Evolutionary conservation across 2,113 vertebrate genomes (phyloP), one percentile per base, ranked within the genome.

Genomic region (Megaceryle maxima): DNA sequence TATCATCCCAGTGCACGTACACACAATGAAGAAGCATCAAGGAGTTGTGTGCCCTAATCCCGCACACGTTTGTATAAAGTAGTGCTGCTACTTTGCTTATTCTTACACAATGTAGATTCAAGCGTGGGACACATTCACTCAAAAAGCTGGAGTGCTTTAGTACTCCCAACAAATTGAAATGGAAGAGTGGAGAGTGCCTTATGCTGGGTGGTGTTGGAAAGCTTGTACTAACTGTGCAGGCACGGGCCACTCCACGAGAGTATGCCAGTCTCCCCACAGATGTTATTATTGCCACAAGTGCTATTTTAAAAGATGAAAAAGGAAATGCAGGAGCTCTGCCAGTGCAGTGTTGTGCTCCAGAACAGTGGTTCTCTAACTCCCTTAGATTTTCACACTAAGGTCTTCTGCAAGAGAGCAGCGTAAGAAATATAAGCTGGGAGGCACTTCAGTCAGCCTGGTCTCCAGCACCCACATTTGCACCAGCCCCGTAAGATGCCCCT

Each of bases 121-220:
- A 67, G 35, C 22, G n/a, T 16, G 44, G 48, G 67, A 69, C 53
- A 39, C 3, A 7, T 35, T 67, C 70, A 53, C 16, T 57, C 26
- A 39, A 18, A 33, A 77, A 67, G 25, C 1, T 70, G 62, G 44
- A 79, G 25, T 6, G 35, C n/a, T 67, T 37, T 67, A 63, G 41
- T n/a, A 25, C 11, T 88, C 75, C 57, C 55, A 35, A 48, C 79
- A 69, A 29, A 33, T 0, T 37, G 37, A 17, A 84, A 43, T 10
- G 39, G 41, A 44, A 26, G 48, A 20, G 63, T 1, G 20, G 67
- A n/a, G 56, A 29, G 22, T 26, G 72, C 72, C 20, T 37, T 22
- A 21, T 0, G 3, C 73, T 72, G 91, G 76, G 68, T 0, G 0
- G 24, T 10, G 56, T 48, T 0, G 0, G 51, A 12, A 72, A 43